Percentiles rank a stretch among this genome's conserved stretches.
Evolutionary conservation across 2,888 invertebrate species (phyloP).

Genomic region (Formica aserva): DNA sequence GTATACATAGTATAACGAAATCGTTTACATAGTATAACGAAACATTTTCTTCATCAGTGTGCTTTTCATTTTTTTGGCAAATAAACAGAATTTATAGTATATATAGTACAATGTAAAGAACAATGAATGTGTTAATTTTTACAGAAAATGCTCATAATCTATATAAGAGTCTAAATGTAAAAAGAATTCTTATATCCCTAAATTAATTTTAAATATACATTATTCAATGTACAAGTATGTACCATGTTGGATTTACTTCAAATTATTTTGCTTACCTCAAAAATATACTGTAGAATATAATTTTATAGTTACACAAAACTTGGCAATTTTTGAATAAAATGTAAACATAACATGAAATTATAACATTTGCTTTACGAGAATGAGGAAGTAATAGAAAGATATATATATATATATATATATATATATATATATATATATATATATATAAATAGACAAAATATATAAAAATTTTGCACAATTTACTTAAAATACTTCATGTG

Average conservation of each 20-base stretch:
- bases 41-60: conserved; percentile 18
- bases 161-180: background rate
- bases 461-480: conserved; percentile 6
- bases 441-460: background rate
- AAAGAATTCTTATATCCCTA: background rate
- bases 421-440: too few species aligned
- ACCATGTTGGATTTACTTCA: background rate
- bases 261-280: conserved; percentile 16
- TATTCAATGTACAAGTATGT: background rate
- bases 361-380: background rate
- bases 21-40: background rate
- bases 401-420: too few species aligned
- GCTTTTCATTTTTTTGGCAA: conserved; percentile 11
- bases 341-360: background rate
- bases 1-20: background rate
- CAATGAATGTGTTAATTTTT: conserved; percentile 8
- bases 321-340: conserved; percentile 3
- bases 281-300: conserved; percentile 23
- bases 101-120: conserved; percentile 1
- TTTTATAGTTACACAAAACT: conserved; percentile 1
- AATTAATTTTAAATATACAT: conserved; percentile 5
- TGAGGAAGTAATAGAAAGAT: background rate
- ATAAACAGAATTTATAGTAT: background rate
- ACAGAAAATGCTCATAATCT: background rate
- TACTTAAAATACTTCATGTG: background rate